These are phyloP conservation scores for Drosophila mayri DNA, from an alignment of 1,140 invertebrate genomes.

Conservation along the genomic window DNA sequence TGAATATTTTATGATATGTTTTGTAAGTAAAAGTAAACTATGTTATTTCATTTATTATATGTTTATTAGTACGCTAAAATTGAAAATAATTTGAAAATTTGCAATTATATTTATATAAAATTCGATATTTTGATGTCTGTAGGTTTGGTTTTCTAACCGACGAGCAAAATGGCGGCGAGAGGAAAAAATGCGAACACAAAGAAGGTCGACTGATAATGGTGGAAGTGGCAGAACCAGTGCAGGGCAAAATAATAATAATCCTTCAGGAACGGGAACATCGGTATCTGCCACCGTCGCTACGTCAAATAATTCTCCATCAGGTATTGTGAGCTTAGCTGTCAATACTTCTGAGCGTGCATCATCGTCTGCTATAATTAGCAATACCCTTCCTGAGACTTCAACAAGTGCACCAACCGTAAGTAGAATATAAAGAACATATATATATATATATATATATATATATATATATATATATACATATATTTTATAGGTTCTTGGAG, in stretches of 20 bases:
- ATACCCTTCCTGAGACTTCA: conserved; percentile 55
- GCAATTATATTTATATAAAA: background rate
- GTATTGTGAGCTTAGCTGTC: conserved; percentile 46
- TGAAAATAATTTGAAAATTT: background rate
- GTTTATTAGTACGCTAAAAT: background rate
- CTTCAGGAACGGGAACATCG: conserved; percentile 21
- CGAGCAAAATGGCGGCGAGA: conserved; percentile 99
- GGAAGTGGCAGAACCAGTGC: conserved; percentile 54
- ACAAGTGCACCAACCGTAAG: conserved; percentile 66
- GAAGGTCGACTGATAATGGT: conserved; percentile 87
- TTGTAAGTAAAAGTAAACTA: background rate
- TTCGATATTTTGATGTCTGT: conserved; percentile 18
- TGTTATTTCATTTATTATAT: background rate
- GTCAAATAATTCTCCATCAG: conserved; percentile 47
- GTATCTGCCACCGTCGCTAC: conserved; percentile 36
- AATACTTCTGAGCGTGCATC: conserved; percentile 32
- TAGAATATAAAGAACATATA: background rate
- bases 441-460: background rate
- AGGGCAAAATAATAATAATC: conserved; percentile 46
- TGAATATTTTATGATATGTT: background rate
- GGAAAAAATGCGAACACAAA: conserved; percentile 97
- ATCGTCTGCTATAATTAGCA: conserved; percentile 33
- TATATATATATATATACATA: background rate
- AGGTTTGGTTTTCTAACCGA: conserved; percentile 99
- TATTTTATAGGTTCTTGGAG: conserved; percentile 54